Evolutionary conservation across 2,113 vertebrate species (phyloP), one percentile per base, ranked within the genome.

Genomic region (Eptatretus burgeri): DNA sequence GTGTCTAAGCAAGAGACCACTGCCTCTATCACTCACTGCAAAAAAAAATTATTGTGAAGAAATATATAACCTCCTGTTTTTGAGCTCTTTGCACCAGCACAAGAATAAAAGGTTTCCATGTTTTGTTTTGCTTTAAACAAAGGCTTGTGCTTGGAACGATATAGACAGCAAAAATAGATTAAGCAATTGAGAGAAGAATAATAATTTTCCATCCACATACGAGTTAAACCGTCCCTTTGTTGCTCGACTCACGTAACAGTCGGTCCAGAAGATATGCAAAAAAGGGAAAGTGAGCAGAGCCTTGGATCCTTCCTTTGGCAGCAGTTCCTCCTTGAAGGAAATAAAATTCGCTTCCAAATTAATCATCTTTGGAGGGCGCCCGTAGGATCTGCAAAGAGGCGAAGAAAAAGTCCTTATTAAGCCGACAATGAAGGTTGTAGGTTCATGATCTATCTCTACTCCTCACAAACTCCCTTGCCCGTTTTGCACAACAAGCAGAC

Each of bases 321-420:
- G 77, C 14, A 98, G 78, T 52, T 98, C 89, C 73, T 98, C 91
- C 74, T 98, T 98, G 73, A 93, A 98, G 68, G 89, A 87, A 67
- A 98, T 85, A 67, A 98, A 96, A 73, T 88, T 96, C 64, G 91
- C 93, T 71, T 98, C 91, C n/a, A 98, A 77, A 70, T 96, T 85
- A 72, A 98, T 95, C 89, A 94, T 98, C 77, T 93, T 98, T 1
- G 89, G 89, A 67, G 87, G 83, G 12, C 91, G 85, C 63, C 89
- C 89, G 0, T 96, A 98, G 10, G 87, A 87, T 77, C 91, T 98
- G 66, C 8, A 56, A 17, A 52, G 14, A n/a, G 16, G 20, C 12
- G 12, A 19, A 50, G 18, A 14, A 56, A 14, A 52, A 50, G 63
- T 2, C 51, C 16, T 65, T 2, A 14, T 14, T 18, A 56, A 5